phyloP scores from a whole-genome alignment of 1,140 invertebrate genomes.

The Pantala flavescens region DNA sequence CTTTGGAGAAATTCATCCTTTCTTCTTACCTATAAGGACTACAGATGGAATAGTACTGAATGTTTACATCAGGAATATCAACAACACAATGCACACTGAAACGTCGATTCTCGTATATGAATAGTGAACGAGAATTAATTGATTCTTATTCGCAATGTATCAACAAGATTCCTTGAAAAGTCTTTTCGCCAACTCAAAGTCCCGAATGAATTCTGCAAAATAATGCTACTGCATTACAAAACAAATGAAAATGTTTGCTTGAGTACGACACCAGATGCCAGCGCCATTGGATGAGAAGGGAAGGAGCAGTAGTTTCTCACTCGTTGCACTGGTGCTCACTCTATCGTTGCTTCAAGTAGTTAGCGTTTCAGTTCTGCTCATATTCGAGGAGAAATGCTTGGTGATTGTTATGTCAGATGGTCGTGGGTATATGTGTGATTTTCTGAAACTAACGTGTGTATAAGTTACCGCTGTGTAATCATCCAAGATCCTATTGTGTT shows the following conservation, averaged over 20 bases:
- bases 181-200: no score
- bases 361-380: constrained; percentile 1
- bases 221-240: background rate
- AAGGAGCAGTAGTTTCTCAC: background rate
- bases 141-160: no score
- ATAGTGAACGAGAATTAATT: no score
- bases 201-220: background rate
- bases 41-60: no score
- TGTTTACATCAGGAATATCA: no score
- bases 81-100: no score
- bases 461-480: background rate
- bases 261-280: background rate
- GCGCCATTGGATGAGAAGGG: background rate
- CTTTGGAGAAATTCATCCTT: constrained; percentile 30
- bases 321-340: background rate
- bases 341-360: background rate
- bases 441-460: background rate
- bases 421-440: background rate
- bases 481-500: background rate
- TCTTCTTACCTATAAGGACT: background rate
- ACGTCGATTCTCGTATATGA: no score
- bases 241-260: background rate
- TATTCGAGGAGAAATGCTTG: background rate
- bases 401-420: background rate
- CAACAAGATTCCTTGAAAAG: no score